These are phyloP conservation scores for Aspidiotus destructor DNA, from an alignment of 2,888 invertebrate genomes.

Conservation along the genomic window DNA sequence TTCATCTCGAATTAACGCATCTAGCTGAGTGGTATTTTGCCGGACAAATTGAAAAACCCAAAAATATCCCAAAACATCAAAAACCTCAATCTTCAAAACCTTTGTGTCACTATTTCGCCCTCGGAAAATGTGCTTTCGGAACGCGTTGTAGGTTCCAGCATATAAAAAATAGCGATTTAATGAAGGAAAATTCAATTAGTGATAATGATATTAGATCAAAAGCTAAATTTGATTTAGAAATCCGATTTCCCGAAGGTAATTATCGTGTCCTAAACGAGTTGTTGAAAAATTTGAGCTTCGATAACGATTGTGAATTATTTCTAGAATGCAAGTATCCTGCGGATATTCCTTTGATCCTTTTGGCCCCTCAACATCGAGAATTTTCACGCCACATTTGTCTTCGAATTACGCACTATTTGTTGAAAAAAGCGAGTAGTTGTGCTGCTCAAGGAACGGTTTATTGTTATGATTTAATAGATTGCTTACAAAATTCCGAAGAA, in stretches of 20 bases:
- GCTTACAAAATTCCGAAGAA: constrained; percentile 10
- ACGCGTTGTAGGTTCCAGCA: constrained; percentile 66
- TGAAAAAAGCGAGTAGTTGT: neutral
- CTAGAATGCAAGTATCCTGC: constrained; percentile 20
- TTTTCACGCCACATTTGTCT: constrained; percentile 20
- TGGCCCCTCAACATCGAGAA: constrained; percentile 16
- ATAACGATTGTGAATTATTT: constrained; percentile 4
- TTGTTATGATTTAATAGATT: constrained; percentile 18
- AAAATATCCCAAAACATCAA: neutral
- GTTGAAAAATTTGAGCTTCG: constrained; percentile 1
- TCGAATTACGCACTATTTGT: constrained; percentile 12
- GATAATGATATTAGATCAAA: constrained; percentile 14
- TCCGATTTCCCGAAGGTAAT: constrained; percentile 19
- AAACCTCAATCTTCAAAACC: constrained; percentile 41
- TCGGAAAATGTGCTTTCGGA: constrained; percentile 57
- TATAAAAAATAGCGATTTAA: constrained; percentile 42
- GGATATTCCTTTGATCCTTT: constrained; percentile 20
- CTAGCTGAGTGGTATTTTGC: constrained; percentile 19
- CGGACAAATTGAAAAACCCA: neutral
- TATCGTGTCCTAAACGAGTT: neutral
- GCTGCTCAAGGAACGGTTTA: neutral
- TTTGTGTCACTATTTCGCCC: constrained; percentile 54
- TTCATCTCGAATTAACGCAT: constrained; percentile 11
- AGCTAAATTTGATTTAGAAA: constrained; percentile 17
- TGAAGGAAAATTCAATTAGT: neutral